Conservation (phyloP, 2,888 invertebrate species). For the Drosophila neutralis region DNA sequence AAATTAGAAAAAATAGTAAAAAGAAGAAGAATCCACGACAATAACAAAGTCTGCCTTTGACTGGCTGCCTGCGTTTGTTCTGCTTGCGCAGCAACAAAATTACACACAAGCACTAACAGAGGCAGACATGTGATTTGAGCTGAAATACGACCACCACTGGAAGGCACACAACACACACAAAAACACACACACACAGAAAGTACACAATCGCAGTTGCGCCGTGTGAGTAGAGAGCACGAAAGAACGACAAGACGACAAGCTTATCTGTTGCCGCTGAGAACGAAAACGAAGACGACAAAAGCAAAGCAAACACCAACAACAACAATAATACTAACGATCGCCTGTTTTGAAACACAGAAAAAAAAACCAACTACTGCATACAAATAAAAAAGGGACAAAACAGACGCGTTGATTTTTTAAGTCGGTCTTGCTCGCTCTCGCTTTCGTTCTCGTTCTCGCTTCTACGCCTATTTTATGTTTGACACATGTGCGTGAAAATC, state of each 20-base stretch:
- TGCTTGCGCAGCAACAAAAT: slow-evolving; percentile 72
- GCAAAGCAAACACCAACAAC: slow-evolving; percentile 71
- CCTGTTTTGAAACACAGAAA: slow-evolving; percentile 58
- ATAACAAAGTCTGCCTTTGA: slow-evolving; percentile 50
- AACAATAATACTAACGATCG: slow-evolving; percentile 42
- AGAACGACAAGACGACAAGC: slow-evolving; percentile 57
- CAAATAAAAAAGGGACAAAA: slow-evolving; percentile 48
- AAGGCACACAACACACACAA: slow-evolving; percentile 38
- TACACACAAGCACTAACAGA: slow-evolving; percentile 39
- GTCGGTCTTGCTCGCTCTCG: slow-evolving; percentile 22
- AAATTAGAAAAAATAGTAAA: slow-evolving; percentile 4
- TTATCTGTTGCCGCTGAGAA: slow-evolving; percentile 62
- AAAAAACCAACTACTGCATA: slow-evolving; percentile 11
- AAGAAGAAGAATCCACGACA: slow-evolving; percentile 31
- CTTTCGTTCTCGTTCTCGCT: not conserved
- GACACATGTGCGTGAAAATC: slow-evolving; percentile 73
- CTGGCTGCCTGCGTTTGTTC: slow-evolving; percentile 45
- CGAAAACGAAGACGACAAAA: slow-evolving; percentile 73
- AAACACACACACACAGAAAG: slow-evolving; percentile 6
- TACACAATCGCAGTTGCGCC: slow-evolving; percentile 32
- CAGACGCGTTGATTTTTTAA: slow-evolving; percentile 41
- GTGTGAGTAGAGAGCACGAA: slow-evolving; percentile 57
- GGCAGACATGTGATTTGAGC: slow-evolving; percentile 71
- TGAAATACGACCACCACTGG: slow-evolving; percentile 71
- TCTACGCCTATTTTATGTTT: slow-evolving; percentile 31